A percentile compares a stretch with the other conserved stretches of the same genome.
phyloP scores from a whole-genome alignment of 2,113 vertebrate genomes.

The Colossoma macropomum region DNA sequence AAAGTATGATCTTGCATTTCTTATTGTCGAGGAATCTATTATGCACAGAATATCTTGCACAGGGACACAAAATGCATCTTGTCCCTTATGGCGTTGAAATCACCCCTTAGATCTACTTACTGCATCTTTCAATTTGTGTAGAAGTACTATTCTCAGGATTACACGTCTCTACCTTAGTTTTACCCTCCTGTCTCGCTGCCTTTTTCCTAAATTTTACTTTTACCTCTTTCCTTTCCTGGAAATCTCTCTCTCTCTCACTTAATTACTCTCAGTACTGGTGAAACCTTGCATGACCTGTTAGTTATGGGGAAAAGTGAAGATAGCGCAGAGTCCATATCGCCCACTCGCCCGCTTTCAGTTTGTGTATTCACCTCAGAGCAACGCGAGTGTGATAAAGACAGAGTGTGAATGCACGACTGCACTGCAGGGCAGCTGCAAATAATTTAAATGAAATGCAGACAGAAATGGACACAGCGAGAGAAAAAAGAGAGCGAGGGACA shows the following conservation, averaged over 20 bases:
- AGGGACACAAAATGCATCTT: too few species aligned
- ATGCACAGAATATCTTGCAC: too few species aligned
- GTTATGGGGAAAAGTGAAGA: not conserved
- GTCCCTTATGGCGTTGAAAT: not conserved
- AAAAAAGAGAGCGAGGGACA: not conserved
- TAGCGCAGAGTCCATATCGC: not conserved
- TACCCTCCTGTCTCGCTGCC: too few species aligned
- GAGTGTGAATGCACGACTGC: not conserved
- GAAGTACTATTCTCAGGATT: not conserved
- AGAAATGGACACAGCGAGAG: not conserved
- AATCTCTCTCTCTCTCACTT: not conserved
- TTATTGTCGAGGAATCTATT: too few species aligned
- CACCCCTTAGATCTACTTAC: not conserved
- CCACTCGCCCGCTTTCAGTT: not conserved
- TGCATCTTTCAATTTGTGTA: not conserved
- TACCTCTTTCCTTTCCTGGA: too few species aligned
- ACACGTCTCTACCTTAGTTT: too few species aligned
- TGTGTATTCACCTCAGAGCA: not conserved
- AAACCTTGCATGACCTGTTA: not conserved
- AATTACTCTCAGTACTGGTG: not conserved
- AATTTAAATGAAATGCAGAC: not conserved
- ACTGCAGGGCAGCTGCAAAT: constrained; percentile 12
- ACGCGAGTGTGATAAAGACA: not conserved
- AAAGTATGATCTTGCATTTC: too few species aligned
- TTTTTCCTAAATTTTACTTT: too few species aligned